Evolutionary conservation across 2,113 vertebrate species (phyloP).

Genomic region (Neolamprologus falcicula): DNA sequence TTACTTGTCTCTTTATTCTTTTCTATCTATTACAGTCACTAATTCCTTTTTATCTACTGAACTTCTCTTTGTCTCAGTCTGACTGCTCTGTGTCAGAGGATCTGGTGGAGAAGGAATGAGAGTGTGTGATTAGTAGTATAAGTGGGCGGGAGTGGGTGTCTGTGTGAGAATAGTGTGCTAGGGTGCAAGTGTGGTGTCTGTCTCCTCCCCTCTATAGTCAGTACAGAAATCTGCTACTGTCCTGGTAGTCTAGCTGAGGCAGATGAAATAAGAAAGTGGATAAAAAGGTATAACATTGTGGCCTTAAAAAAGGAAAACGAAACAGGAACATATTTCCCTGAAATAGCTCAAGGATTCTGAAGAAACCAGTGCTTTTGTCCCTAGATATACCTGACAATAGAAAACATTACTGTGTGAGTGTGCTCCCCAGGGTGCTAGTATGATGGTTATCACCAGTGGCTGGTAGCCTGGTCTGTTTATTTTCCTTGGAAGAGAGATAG

Average conservation of each 20-base stretch:
- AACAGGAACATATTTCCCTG: neutral
- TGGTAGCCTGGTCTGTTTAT: conserved; percentile 47
- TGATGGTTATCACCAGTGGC: conserved; percentile 42
- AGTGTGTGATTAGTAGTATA: conserved; percentile 54
- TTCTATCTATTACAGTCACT: conserved; percentile 11
- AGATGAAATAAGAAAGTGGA: neutral
- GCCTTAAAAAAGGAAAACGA: neutral
- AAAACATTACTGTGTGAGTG: neutral
- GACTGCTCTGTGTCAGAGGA: conserved; percentile 43
- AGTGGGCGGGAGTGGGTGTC: conserved; percentile 54
- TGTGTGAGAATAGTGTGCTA: conserved; percentile 26
- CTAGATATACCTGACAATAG: neutral
- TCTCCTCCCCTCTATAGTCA: conserved; percentile 35
- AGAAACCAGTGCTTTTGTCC: neutral
- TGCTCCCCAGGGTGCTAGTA: conserved; percentile 1
- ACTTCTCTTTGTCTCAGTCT: conserved; percentile 30
- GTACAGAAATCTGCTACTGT: neutral
- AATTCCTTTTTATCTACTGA: conserved; percentile 33
- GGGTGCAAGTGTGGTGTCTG: neutral
- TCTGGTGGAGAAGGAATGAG: conserved; percentile 37
- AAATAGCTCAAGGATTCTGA: neutral
- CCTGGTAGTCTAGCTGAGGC: neutral
- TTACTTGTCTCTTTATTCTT: neutral
- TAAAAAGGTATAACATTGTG: neutral
- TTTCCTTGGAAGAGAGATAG: conserved; percentile 38